phyloP scores from a whole-genome alignment of 2,888 invertebrate species.

The Hypomecis punctinalis region DNA sequence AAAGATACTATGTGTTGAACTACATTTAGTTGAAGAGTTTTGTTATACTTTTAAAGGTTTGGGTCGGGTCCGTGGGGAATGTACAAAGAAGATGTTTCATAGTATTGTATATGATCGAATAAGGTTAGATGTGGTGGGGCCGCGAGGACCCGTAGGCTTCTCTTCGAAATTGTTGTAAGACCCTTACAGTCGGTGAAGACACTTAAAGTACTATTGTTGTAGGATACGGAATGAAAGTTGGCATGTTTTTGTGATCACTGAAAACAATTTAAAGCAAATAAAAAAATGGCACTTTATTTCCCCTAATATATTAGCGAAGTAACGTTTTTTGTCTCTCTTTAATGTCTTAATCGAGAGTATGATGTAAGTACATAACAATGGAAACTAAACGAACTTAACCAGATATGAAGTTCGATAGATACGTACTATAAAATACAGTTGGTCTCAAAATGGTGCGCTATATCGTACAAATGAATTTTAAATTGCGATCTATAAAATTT shows the following conservation, averaged over 20 bases:
- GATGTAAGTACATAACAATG: background rate
- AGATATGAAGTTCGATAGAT: background rate
- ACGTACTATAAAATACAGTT: no score
- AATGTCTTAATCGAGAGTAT: no score
- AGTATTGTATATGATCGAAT: slow-evolving; percentile 81
- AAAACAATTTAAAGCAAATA: background rate
- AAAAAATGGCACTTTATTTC: no score
- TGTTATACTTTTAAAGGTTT: slow-evolving; percentile 78
- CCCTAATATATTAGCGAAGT: no score
- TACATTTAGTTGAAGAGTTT: slow-evolving; percentile 79
- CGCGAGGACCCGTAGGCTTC: slow-evolving; percentile 65
- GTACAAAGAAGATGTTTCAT: slow-evolving; percentile 78
- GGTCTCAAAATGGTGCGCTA: no score
- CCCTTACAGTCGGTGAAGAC: slow-evolving; percentile 73
- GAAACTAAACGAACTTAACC: background rate
- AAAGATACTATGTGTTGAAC: slow-evolving; percentile 72
- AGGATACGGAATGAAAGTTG: slow-evolving; percentile 43
- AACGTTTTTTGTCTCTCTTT: no score
- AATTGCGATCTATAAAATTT: background rate
- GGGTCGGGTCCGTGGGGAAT: slow-evolving; percentile 66
- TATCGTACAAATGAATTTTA: background rate
- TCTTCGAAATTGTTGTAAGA: slow-evolving; percentile 78
- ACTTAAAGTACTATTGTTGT: slow-evolving; percentile 84
- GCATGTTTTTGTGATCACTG: slow-evolving; percentile 54
- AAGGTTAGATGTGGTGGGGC: slow-evolving; percentile 66